phyloP scores from a whole-genome alignment of 2,888 invertebrate genomes.

The Beris morrisii region DNA sequence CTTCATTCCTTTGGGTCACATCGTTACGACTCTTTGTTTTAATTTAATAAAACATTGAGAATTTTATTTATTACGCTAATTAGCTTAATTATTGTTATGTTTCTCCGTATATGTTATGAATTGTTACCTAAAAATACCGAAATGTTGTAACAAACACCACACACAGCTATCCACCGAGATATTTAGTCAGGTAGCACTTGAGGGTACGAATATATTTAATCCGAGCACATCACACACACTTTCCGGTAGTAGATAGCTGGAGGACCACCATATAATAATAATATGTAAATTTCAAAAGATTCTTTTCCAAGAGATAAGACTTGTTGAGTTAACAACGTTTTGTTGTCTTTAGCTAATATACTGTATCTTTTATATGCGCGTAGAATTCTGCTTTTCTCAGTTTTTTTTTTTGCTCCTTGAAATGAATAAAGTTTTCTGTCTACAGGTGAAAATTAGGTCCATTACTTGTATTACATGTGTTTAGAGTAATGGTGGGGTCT shows the following conservation, averaged over 20 bases:
- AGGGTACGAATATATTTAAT: neutral
- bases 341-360: slow-evolving; percentile 28
- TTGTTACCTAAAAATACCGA: slow-evolving; percentile 9
- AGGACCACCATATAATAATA: slow-evolving; percentile 8
- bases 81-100: slow-evolving; percentile 8
- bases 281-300: slow-evolving; percentile 20
- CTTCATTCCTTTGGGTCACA: no score
- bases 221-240: slow-evolving; percentile 1
- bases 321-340: slow-evolving; percentile 31
- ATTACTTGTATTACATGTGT: slow-evolving; percentile 28
- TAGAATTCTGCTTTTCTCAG: neutral
- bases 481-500: slow-evolving; percentile 25
- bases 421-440: slow-evolving; percentile 20
- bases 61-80: slow-evolving; percentile 13
- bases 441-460: slow-evolving; percentile 24
- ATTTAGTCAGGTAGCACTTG: slow-evolving; percentile 1
- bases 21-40: no score
- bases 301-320: slow-evolving; percentile 20
- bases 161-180: neutral
- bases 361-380: neutral
- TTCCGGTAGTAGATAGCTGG: neutral
- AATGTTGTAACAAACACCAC: neutral
- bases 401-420: slow-evolving; percentile 8
- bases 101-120: slow-evolving; percentile 1
- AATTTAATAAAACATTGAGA: no score